Percentiles rank a stretch among this genome's conserved stretches.
phyloP scores from a whole-genome alignment of 2,888 invertebrate species.

The Sphaeridia pumilis region DNA sequence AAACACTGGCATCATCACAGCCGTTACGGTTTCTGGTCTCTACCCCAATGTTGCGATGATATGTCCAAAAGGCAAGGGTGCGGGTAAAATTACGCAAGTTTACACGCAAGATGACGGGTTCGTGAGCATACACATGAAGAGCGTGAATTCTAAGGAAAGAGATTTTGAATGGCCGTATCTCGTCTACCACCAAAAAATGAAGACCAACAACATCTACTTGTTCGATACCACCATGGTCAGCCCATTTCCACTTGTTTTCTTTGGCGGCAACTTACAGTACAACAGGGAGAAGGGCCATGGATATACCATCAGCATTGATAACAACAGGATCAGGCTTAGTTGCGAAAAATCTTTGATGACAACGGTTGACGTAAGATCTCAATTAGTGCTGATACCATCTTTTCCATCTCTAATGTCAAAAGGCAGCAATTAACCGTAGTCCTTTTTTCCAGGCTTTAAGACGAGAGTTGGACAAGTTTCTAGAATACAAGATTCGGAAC shows the following conservation, averaged over 20 bases:
- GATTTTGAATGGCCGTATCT: slow-evolving; percentile 55
- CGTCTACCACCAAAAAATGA: slow-evolving; percentile 65
- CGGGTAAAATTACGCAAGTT: slow-evolving; percentile 50
- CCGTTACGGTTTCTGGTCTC: slow-evolving; percentile 72
- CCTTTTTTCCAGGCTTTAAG: slow-evolving; percentile 46
- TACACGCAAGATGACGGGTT: slow-evolving; percentile 57
- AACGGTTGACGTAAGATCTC: slow-evolving; percentile 11
- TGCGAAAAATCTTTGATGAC: slow-evolving; percentile 3
- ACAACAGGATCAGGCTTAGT: slow-evolving; percentile 9
- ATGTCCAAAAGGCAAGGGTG: slow-evolving; percentile 43
- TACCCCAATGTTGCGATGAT: slow-evolving; percentile 69
- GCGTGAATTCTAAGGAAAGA: slow-evolving; percentile 50
- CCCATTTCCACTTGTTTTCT: slow-evolving; percentile 70
- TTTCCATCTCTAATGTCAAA: too few relatives aligned
- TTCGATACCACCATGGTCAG: slow-evolving; percentile 72
- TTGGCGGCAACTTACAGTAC: slow-evolving; percentile 68
- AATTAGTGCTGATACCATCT: too few relatives aligned
- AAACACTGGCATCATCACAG: slow-evolving; percentile 67
- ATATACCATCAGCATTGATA: slow-evolving; percentile 4
- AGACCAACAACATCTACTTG: slow-evolving; percentile 52
- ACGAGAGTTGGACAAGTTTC: slow-evolving; percentile 49
- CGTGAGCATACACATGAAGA: slow-evolving; percentile 65
- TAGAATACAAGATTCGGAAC: slow-evolving; percentile 57
- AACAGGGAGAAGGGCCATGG: slow-evolving; percentile 45
- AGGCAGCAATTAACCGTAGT: too few relatives aligned